Conservation (phyloP, 92 coral and sea anemone species). For the Epizoanthus ramosus region DNA sequence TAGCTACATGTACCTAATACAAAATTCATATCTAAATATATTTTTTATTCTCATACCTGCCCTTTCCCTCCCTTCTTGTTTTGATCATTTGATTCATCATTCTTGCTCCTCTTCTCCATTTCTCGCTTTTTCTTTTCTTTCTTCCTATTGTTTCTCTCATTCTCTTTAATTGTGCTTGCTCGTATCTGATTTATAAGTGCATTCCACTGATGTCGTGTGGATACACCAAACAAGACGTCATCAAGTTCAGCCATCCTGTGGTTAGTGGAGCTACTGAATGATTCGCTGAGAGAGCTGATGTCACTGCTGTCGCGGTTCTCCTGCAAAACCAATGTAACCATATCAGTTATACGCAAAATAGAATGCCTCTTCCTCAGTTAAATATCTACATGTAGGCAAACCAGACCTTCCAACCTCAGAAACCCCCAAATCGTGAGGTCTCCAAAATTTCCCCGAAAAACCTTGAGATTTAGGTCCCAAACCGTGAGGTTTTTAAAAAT, state of each 20-base stretch:
- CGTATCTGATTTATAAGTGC: conserved; percentile 89
- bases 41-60: conserved; percentile 9
- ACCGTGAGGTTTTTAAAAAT: no score
- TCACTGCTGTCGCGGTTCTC: conserved; percentile 88
- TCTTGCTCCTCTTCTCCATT: conserved; percentile 34
- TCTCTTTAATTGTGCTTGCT: conserved; percentile 75
- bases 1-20: no score
- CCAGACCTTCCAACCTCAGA: no score
- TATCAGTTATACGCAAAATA: not conserved
- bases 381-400: no score
- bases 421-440: no score
- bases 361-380: no score
- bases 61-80: conserved; percentile 41
- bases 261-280: conserved; percentile 67
- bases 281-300: conserved; percentile 76
- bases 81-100: conserved; percentile 35
- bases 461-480: no score
- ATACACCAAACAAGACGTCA: conserved; percentile 88
- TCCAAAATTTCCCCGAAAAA: no score
- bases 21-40: not conserved
- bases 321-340: conserved; percentile 37
- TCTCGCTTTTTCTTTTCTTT: conserved; percentile 25
- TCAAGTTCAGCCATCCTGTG: conserved; percentile 87
- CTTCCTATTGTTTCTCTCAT: conserved; percentile 23
- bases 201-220: conserved; percentile 96